These are phyloP conservation scores for Rotaria magnacalcarata DNA, from an alignment of 2,888 invertebrate genomes.

Conservation along the genomic window DNA sequence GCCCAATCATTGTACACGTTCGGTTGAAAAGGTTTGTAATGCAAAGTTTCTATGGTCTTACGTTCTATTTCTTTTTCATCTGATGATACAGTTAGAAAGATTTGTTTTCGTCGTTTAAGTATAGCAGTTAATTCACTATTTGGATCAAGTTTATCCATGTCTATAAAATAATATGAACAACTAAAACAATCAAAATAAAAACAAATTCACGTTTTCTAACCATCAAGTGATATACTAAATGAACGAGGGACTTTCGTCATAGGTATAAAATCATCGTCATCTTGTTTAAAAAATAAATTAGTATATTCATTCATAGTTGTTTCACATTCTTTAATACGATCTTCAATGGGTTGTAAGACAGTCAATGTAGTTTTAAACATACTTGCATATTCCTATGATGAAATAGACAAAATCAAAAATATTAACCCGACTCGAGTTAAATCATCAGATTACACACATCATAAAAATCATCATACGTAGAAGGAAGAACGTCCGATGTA, in stretches of 20 bases:
- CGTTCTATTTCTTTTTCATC: constrained; percentile 3
- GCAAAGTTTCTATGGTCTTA: background rate
- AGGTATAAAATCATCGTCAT: background rate
- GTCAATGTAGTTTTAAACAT: background rate
- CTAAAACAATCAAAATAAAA: background rate
- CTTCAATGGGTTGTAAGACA: background rate
- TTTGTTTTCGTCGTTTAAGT: constrained; percentile 25
- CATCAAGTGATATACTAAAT: background rate
- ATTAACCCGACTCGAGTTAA: background rate
- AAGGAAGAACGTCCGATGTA: background rate
- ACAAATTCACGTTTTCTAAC: background rate
- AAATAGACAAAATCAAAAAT: background rate
- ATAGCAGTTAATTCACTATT: background rate
- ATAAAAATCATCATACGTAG: background rate
- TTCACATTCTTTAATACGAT: constrained; percentile 17
- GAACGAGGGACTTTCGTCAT: background rate
- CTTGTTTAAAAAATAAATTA: background rate
- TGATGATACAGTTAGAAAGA: background rate
- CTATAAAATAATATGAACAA: background rate
- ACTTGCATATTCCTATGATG: background rate
- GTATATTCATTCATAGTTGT: background rate
- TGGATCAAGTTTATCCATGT: background rate
- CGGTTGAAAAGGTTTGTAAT: background rate
- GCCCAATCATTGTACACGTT: background rate
- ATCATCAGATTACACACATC: background rate